Evolutionary conservation across 2,888 invertebrate species (phyloP).

Genomic region (Hermaeophaga mercurialis): DNA sequence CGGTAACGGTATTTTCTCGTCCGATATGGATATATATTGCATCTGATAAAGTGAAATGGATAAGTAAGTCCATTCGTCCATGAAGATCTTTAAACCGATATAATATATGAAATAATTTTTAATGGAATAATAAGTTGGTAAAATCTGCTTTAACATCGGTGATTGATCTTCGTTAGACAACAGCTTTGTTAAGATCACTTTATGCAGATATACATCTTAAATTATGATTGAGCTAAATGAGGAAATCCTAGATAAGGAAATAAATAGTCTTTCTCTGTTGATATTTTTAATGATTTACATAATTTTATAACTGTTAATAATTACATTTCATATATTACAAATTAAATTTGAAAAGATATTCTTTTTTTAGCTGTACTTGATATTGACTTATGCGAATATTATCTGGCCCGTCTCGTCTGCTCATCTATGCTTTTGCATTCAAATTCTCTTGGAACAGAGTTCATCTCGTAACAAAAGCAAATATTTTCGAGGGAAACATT

Average conservation of each 20-base stretch:
- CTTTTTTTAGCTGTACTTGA: too few relatives aligned
- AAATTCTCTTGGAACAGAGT: slow-evolving; percentile 5
- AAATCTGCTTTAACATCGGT: background rate
- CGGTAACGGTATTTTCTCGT: slow-evolving; percentile 11
- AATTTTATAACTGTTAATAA: too few relatives aligned
- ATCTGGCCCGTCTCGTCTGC: background rate
- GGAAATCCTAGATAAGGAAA: too few relatives aligned
- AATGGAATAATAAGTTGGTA: slow-evolving; percentile 12
- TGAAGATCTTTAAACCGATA: slow-evolving; percentile 3
- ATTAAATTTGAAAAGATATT: too few relatives aligned
- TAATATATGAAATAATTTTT: slow-evolving; percentile 3
- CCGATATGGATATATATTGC: slow-evolving; percentile 6
- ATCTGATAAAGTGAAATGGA: slow-evolving; percentile 13
- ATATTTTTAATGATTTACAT: too few relatives aligned
- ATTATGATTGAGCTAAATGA: background rate
- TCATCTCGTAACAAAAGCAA: slow-evolving; percentile 11
- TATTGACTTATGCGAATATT: too few relatives aligned
- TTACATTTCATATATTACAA: too few relatives aligned
- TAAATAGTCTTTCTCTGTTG: too few relatives aligned
- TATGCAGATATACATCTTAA: background rate
- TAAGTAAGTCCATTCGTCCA: slow-evolving; percentile 7
- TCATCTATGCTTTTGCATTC: background rate
- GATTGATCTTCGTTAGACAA: slow-evolving; percentile 8
- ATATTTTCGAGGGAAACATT: slow-evolving; percentile 17
- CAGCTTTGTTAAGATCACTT: background rate